Evolutionary conservation across 1,140 invertebrate species (phyloP).

Genomic region (Dysdera silvatica): DNA sequence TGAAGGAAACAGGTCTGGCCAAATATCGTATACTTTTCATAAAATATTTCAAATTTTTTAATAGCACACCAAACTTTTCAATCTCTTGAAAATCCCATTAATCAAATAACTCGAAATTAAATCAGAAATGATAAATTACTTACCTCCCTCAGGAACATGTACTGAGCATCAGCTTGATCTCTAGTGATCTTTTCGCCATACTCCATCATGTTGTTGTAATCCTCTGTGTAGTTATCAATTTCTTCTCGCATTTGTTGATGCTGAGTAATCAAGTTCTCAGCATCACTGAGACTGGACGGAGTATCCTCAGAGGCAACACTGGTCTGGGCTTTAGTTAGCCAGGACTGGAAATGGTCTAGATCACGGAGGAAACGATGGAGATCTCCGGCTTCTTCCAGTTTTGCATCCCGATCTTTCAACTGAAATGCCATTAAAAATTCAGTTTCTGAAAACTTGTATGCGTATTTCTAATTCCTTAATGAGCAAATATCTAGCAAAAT

Average conservation of each 20-base stretch:
- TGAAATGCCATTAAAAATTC: constrained; percentile 37
- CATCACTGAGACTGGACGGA: constrained; percentile 86
- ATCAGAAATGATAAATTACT: not conserved
- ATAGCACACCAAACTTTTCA: no score
- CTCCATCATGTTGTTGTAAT: constrained; percentile 98
- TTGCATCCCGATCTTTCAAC: constrained; percentile 93
- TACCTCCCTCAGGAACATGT: constrained; percentile 91
- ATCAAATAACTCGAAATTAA: no score
- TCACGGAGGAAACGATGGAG: constrained; percentile 96
- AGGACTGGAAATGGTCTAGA: constrained; percentile 98
- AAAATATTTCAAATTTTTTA: no score
- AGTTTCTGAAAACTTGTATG: not conserved
- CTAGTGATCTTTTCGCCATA: constrained; percentile 92
- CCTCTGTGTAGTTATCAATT: constrained; percentile 97
- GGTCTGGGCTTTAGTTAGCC: constrained; percentile 95
- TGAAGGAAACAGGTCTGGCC: no score
- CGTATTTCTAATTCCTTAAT: no score
- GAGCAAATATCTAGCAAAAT: not conserved
- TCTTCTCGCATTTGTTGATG: constrained; percentile 97
- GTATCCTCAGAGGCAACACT: constrained; percentile 97
- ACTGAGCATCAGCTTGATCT: constrained; percentile 81
- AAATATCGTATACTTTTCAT: no score
- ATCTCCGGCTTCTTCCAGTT: constrained; percentile 96
- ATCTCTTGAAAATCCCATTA: no score
- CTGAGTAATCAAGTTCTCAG: constrained; percentile 86